These are phyloP conservation scores for Zelleria hepariella DNA, from an alignment of 2,888 invertebrate genomes.

Conservation along the genomic window DNA sequence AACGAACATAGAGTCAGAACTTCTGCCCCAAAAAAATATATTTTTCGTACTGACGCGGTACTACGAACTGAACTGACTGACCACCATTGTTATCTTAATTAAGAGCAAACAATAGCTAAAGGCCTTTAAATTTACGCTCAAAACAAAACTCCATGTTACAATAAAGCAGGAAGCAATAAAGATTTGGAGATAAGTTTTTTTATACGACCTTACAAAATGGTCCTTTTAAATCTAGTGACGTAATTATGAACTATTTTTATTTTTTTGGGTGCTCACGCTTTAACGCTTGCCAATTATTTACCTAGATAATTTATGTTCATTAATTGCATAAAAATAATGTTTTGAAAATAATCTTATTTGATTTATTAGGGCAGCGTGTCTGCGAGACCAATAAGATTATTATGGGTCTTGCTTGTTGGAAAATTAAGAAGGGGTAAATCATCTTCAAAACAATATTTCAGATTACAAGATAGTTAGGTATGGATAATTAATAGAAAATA, in stretches of 20 bases:
- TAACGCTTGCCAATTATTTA: too few relatives aligned
- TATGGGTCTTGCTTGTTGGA: too few relatives aligned
- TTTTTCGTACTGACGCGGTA: slow-evolving; percentile 14
- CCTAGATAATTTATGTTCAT: too few relatives aligned
- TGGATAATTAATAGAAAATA: too few relatives aligned
- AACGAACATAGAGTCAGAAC: background rate
- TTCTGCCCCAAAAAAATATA: background rate
- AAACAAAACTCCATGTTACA: slow-evolving; percentile 7
- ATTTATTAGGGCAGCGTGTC: too few relatives aligned
- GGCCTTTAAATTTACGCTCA: slow-evolving; percentile 2
- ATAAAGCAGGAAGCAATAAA: slow-evolving; percentile 8
- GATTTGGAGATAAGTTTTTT: slow-evolving; percentile 12
- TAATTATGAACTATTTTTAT: background rate
- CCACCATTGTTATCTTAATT: slow-evolving; percentile 4
- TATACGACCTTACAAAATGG: background rate
- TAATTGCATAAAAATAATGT: too few relatives aligned
- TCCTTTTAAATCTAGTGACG: background rate
- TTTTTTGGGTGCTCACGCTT: background rate
- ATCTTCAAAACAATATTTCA: too few relatives aligned
- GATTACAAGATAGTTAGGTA: too few relatives aligned
- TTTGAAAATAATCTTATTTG: too few relatives aligned
- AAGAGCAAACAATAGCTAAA: slow-evolving; percentile 4
- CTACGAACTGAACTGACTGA: background rate
- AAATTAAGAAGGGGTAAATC: too few relatives aligned
- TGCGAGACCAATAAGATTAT: too few relatives aligned